These are phyloP conservation scores for Brachyhypopomus occidentalis DNA, from an alignment of 2,113 vertebrate species.

Conservation along the genomic window DNA sequence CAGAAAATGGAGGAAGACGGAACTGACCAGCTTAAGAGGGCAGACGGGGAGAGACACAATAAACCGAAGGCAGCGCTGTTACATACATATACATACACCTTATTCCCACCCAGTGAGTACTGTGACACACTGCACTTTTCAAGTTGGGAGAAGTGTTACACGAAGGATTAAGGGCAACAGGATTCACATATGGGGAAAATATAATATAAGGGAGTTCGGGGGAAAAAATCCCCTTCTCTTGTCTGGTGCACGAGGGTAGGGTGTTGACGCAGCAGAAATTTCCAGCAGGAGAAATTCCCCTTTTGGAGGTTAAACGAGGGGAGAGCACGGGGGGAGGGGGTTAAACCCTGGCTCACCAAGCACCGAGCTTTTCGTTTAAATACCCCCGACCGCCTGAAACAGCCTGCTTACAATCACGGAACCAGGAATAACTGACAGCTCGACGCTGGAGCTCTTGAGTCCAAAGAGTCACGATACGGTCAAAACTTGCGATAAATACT, in stretches of 20 bases:
- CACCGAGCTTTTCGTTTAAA: conserved; percentile 67
- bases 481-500: conserved; percentile 57
- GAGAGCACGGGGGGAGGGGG: conserved; percentile 59
- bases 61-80: conserved; percentile 54
- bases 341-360: conserved; percentile 67
- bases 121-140: conserved; percentile 30
- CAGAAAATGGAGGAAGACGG: conserved; percentile 86
- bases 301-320: conserved; percentile 81
- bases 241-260: conserved; percentile 78
- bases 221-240: conserved; percentile 69
- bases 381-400: conserved; percentile 54
- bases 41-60: conserved; percentile 80
- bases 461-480: conserved; percentile 45
- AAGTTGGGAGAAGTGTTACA: conserved; percentile 47
- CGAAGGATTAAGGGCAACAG: background rate
- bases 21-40: conserved; percentile 80
- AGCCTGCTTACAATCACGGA: background rate
- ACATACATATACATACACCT: conserved; percentile 6
- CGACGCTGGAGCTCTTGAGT: conserved; percentile 35
- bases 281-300: conserved; percentile 92
- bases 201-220: conserved; percentile 42
- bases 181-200: background rate
- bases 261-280: conserved; percentile 97
- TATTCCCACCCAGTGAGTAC: conserved; percentile 25
- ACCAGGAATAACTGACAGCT: conserved; percentile 44